These are phyloP conservation scores for Tipula confusa DNA, from an alignment of 2,888 invertebrate genomes.

Conservation along the genomic window DNA sequence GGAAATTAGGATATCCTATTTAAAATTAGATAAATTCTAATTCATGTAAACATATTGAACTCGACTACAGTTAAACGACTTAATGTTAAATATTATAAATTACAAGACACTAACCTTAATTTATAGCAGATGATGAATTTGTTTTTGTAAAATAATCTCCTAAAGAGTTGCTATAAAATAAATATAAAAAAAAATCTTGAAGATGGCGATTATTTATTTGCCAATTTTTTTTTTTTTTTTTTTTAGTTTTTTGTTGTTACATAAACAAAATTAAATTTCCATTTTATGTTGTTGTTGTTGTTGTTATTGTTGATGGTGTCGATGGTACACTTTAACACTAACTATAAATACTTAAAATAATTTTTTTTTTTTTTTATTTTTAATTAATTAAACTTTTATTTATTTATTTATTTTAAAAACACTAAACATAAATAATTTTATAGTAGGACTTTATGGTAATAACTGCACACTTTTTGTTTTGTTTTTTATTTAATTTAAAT, in stretches of 20 bases:
- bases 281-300: background rate
- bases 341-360: background rate
- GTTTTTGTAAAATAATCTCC: background rate
- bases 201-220: constrained; percentile 5
- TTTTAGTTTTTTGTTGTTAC: background rate
- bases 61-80: background rate
- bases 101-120: background rate
- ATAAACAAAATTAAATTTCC: background rate
- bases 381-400: background rate
- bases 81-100: background rate
- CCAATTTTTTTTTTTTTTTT: background rate
- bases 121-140: background rate
- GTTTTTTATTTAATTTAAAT: background rate
- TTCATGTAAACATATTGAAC: background rate
- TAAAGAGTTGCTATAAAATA: background rate
- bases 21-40: constrained; percentile 14
- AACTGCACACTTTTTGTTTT: constrained; percentile 1
- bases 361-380: too few species aligned
- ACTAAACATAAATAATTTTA: background rate
- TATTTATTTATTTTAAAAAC: background rate
- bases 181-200: background rate
- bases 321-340: background rate
- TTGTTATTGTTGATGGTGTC: background rate
- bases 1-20: constrained; percentile 25
- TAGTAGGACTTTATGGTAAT: background rate